These are phyloP conservation scores for Xenentodon cancila DNA, from an alignment of 2,797 vertebrate genomes.

Conservation along the genomic window DNA sequence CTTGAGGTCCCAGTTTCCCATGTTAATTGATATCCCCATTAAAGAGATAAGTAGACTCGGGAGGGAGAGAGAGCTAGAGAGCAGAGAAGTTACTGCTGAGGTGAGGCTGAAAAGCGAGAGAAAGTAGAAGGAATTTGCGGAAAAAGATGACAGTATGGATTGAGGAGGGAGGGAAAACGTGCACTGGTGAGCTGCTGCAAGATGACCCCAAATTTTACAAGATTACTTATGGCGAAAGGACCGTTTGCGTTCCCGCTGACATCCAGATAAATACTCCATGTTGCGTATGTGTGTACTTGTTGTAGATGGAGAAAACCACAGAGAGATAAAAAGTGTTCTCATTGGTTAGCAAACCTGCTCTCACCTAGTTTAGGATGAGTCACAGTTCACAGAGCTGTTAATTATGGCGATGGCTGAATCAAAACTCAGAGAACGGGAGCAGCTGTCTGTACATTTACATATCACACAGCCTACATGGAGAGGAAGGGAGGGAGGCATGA, in stretches of 20 bases:
- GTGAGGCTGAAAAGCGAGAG: conserved; percentile 24
- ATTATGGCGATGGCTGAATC: conserved; percentile 77
- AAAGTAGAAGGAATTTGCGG: conserved; percentile 9
- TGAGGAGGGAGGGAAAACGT: conserved; percentile 6
- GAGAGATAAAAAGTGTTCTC: conserved; percentile 28
- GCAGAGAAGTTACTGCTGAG: conserved; percentile 58
- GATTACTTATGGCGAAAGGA: conserved; percentile 16
- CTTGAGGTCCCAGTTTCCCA: conserved; percentile 60
- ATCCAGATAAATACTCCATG: conserved; percentile 15
- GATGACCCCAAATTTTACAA: conserved; percentile 32
- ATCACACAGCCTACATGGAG: conserved; percentile 74
- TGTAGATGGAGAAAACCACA: conserved; percentile 18
- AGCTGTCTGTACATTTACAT: conserved; percentile 82
- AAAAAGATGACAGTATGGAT: conserved; percentile 20
- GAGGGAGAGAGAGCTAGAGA: conserved; percentile 48
- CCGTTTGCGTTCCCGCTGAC: conserved; percentile 18
- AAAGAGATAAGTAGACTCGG: conserved; percentile 65
- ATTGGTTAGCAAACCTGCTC: conserved; percentile 66
- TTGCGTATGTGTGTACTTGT: not conserved
- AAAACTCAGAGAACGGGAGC: conserved; percentile 75
- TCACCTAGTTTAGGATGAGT: conserved; percentile 77
- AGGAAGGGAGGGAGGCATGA: conserved; percentile 49
- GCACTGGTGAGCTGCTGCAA: conserved; percentile 4
- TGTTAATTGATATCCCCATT: conserved; percentile 79
- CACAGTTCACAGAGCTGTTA: conserved; percentile 76